These are phyloP conservation scores for Poeciliopsis occidentalis DNA, from an alignment of 2,113 vertebrate species.

Conservation along the genomic window DNA sequence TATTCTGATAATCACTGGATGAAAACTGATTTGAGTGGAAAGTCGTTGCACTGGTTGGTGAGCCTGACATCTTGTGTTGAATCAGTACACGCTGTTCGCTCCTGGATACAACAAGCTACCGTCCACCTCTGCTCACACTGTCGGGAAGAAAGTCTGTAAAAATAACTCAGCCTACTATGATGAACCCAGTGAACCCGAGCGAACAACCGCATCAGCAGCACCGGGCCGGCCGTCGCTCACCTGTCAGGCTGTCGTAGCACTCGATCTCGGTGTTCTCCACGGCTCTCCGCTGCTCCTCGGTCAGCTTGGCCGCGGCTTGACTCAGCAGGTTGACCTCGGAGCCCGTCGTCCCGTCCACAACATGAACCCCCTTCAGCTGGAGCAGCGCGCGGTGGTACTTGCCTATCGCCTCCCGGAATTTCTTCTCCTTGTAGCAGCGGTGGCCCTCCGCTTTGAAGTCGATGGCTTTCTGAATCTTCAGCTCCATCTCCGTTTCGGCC, in stretches of 20 bases:
- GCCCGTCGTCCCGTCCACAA: slow-evolving; percentile 78
- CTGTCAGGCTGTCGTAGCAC: slow-evolving; percentile 92
- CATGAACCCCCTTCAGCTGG: slow-evolving; percentile 88
- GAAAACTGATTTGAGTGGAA: not conserved
- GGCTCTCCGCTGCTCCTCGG: slow-evolving; percentile 87
- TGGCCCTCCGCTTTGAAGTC: slow-evolving; percentile 91
- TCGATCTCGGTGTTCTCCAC: slow-evolving; percentile 92
- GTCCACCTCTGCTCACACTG: not conserved
- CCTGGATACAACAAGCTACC: not conserved
- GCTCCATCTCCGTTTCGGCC: slow-evolving; percentile 84
- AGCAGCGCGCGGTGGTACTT: slow-evolving; percentile 93
- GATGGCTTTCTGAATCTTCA: slow-evolving; percentile 88
- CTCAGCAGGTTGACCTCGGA: slow-evolving; percentile 80
- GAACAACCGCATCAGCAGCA: slow-evolving; percentile 41
- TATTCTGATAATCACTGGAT: not conserved
- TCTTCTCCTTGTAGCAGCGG: slow-evolving; percentile 92
- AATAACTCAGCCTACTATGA: not conserved
- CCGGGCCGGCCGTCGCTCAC: slow-evolving; percentile 65
- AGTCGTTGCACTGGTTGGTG: not conserved
- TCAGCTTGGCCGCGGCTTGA: slow-evolving; percentile 76
- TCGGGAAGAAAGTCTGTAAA: not conserved
- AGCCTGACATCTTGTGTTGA: not conserved
- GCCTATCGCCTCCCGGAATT: slow-evolving; percentile 92
- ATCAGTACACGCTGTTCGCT: not conserved
- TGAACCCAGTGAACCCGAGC: slow-evolving; percentile 50